Evolutionary conservation across 1,140 invertebrate species (phyloP).

Genomic region (Heliconius eleuchia): DNA sequence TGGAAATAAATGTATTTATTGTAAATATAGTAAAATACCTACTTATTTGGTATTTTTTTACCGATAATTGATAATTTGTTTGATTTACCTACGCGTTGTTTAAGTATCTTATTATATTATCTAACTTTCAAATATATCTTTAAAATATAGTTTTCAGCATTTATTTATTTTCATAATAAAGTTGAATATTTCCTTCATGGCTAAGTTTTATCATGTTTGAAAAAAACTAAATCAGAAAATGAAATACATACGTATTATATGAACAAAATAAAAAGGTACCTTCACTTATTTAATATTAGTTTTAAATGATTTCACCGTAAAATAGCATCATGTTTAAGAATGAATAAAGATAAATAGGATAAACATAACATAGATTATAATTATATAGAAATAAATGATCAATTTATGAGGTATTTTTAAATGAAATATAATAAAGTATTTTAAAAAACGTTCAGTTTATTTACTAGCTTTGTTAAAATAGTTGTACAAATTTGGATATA

Average conservation of each 20-base stretch:
- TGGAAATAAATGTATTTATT: conserved; percentile 7
- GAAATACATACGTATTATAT: neutral
- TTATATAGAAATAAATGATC: conserved; percentile 52
- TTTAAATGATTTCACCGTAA: conserved; percentile 26
- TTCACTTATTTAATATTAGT: neutral
- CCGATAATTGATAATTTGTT: neutral
- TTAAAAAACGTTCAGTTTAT: conserved; percentile 31
- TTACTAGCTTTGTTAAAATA: neutral
- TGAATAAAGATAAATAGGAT: conserved; percentile 66
- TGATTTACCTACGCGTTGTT: neutral
- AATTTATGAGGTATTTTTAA: conserved; percentile 65
- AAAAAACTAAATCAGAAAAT: too few relatives aligned
- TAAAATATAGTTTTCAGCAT: neutral
- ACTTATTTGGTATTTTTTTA: conserved; percentile 1
- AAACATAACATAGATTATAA: conserved; percentile 40
- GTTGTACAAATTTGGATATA: too few relatives aligned
- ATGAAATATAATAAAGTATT: conserved; percentile 70
- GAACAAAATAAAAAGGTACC: neutral
- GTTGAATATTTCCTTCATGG: neutral
- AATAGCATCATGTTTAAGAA: conserved; percentile 55
- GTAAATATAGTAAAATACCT: neutral
- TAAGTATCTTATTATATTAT: too few relatives aligned
- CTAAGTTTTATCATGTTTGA: neutral
- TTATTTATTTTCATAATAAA: too few relatives aligned
- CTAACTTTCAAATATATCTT: neutral